Evolutionary conservation across 2,113 vertebrate genomes (phyloP).

Genomic region (Mesoclemmys tuberculata): DNA sequence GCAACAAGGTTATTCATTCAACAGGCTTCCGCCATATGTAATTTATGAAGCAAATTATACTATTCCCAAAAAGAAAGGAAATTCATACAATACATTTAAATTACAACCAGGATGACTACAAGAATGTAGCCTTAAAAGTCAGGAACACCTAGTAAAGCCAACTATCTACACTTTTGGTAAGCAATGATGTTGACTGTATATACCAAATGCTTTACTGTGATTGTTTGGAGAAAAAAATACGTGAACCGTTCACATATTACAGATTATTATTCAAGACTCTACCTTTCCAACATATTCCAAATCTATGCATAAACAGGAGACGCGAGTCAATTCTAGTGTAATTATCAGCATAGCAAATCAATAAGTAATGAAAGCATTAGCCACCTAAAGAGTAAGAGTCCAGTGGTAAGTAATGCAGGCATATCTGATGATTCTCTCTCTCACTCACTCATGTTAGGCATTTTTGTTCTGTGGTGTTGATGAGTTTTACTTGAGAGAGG

Average conservation of each 20-base stretch:
- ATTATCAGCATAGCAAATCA: constrained; percentile 56
- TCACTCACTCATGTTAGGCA: accelerated
- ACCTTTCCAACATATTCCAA: constrained; percentile 18
- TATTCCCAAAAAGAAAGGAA: constrained; percentile 77
- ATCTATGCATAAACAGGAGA: constrained; percentile 32
- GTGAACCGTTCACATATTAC: background rate
- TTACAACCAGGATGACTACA: constrained; percentile 70
- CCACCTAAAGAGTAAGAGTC: constrained; percentile 19
- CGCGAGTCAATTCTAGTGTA: constrained; percentile 28
- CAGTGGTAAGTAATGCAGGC: background rate
- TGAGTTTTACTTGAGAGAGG: background rate
- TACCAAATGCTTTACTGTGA: constrained; percentile 65
- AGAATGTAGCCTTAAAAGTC: constrained; percentile 76
- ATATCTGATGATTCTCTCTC: constrained; percentile 6
- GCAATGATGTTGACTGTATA: constrained; percentile 56
- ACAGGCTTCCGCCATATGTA: constrained; percentile 80
- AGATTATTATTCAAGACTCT: background rate
- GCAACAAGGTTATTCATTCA: constrained; percentile 82
- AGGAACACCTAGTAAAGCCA: constrained; percentile 75
- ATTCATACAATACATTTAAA: constrained; percentile 76
- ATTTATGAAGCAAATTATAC: constrained; percentile 83
- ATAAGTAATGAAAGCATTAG: constrained; percentile 47
- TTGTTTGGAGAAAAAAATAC: constrained; percentile 39
- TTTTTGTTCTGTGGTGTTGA: background rate
- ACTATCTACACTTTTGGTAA: constrained; percentile 56